Evolutionary conservation across 2,113 vertebrate genomes (phyloP).

Genomic region (Anolis sagrei): DNA sequence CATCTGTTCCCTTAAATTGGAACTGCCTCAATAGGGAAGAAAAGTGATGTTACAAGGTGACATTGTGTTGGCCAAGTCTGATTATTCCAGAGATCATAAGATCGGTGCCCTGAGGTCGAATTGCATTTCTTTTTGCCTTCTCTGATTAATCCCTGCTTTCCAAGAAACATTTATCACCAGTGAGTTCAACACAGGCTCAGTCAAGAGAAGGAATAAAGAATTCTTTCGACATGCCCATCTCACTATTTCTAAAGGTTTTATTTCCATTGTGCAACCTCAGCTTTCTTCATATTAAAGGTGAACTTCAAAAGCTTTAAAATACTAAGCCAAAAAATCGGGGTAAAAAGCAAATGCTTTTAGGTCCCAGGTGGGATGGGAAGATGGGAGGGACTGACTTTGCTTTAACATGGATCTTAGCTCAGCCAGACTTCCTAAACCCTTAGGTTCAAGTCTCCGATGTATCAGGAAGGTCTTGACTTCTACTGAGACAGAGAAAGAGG

Average conservation of each 20-base stretch:
- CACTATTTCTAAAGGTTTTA: conserved; percentile 7
- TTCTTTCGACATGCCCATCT: not conserved
- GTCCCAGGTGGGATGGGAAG: not conserved
- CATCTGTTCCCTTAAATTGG: not conserved
- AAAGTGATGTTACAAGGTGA: not conserved
- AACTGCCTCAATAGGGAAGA: not conserved
- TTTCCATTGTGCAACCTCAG: conserved; percentile 27
- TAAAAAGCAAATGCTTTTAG: not conserved
- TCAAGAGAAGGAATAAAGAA: conserved; percentile 42
- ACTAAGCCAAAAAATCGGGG: not conserved
- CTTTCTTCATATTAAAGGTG: conserved; percentile 15
- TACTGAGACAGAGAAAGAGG: not conserved
- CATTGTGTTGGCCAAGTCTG: not conserved
- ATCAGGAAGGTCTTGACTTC: not conserved
- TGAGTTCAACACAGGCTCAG: conserved; percentile 36
- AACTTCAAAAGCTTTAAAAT: conserved; percentile 10
- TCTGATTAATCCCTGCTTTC: conserved; percentile 15
- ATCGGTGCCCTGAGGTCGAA: conserved; percentile 11
- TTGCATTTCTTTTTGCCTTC: not conserved
- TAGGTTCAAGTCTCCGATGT: not conserved
- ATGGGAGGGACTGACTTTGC: conserved; percentile 4
- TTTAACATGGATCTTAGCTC: not conserved
- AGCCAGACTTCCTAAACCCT: not conserved
- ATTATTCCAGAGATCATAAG: not conserved
- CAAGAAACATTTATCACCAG: conserved; percentile 38